Percentiles rank a stretch among this genome's conserved stretches.
Evolutionary conservation across 1,140 invertebrate genomes (phyloP).

Genomic region (Heliconius nattereri): DNA sequence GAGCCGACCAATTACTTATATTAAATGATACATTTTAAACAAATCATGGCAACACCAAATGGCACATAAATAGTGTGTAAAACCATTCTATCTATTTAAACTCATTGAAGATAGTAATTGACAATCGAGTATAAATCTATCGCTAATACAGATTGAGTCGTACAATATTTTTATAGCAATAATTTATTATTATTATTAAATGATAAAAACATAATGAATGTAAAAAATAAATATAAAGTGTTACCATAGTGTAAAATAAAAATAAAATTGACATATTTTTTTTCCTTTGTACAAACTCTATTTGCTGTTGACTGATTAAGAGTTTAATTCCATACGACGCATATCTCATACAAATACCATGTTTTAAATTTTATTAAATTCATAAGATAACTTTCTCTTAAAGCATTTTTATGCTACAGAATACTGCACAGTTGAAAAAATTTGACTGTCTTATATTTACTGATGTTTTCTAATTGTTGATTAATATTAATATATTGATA

Average conservation of each 20-base stretch:
- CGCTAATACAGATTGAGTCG: conserved; percentile 45
- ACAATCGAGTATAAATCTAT: conserved; percentile 64
- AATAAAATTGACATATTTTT: not conserved
- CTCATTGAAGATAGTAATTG: conserved; percentile 69
- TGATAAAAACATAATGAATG: not conserved
- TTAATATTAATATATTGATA: no score
- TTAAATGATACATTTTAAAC: not conserved
- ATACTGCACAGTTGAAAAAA: not conserved
- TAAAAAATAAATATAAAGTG: not conserved
- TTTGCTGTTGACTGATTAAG: not conserved
- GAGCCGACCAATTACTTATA: not conserved
- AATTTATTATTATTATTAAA: not conserved
- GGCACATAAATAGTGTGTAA: conserved; percentile 18
- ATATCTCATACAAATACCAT: conserved; percentile 57
- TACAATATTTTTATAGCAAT: not conserved
- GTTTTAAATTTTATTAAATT: conserved; percentile 70
- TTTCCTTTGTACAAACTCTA: not conserved
- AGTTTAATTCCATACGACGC: not conserved
- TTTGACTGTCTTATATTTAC: not conserved
- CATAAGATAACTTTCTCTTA: conserved; percentile 78
- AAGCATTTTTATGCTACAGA: conserved; percentile 64
- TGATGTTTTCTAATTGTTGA: no score
- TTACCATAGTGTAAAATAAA: not conserved
- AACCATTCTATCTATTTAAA: conserved; percentile 42
- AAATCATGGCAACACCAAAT: conserved; percentile 12